phyloP scores from a whole-genome alignment of 2,113 vertebrate genomes.

The Nyctibius bracteatus region DNA sequence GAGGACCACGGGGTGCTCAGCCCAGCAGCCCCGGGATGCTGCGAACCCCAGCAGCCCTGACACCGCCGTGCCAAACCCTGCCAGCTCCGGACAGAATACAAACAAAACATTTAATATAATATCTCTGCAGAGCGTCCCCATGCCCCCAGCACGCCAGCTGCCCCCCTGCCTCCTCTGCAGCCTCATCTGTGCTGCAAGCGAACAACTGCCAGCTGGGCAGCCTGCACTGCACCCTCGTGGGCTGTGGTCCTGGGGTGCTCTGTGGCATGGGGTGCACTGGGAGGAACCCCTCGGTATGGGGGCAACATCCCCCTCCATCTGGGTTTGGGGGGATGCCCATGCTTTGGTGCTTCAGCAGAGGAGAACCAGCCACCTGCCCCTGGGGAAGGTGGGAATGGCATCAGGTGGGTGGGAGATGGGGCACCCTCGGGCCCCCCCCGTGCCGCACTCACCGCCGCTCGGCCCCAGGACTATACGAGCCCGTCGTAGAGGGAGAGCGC shows the following conservation, averaged over 20 bases:
- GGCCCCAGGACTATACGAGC: conserved; percentile 84
- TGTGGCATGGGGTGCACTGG: neutral
- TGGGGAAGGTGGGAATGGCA: neutral
- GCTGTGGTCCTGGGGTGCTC: neutral
- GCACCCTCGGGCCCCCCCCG: rapidly evolving
- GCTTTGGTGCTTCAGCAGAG: neutral
- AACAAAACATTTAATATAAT: neutral
- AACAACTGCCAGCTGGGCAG: neutral
- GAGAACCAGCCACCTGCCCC: neutral
- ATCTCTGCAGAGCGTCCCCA: neutral
- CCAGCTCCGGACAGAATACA: neutral
- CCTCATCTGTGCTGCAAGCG: neutral
- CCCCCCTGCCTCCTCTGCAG: neutral
- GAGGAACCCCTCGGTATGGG: neutral
- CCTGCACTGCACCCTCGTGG: rapidly evolving
- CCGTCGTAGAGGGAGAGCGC: conserved; percentile 96
- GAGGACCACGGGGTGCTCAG: neutral
- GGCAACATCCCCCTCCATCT: too few relatives aligned
- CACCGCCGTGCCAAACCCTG: neutral
- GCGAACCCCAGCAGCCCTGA: neutral
- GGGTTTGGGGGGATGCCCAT: neutral
- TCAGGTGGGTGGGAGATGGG: neutral
- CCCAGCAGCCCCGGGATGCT: neutral
- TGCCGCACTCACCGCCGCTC: conserved; percentile 72
- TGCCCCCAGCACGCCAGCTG: neutral